phyloP scores from a whole-genome alignment of 2,888 invertebrate genomes.

The Onthophagus sagittarius region DNA sequence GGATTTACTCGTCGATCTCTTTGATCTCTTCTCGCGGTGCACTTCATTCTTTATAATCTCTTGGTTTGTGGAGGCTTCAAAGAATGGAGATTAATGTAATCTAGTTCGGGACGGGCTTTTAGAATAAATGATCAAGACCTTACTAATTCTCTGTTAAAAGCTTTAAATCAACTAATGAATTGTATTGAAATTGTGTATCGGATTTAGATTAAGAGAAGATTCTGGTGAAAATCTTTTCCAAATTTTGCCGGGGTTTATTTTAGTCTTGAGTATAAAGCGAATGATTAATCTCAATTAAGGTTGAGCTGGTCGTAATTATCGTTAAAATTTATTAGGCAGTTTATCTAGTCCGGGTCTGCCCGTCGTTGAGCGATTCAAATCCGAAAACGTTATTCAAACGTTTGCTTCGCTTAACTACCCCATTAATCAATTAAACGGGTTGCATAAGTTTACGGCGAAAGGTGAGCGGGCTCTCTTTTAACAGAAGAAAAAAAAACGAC shows the following conservation, averaged over 20 bases:
- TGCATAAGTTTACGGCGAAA: slow-evolving; percentile 13
- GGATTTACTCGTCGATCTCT: slow-evolving; percentile 22
- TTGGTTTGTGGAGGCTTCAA: not conserved
- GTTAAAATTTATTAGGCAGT: slow-evolving; percentile 11
- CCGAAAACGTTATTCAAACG: slow-evolving; percentile 13
- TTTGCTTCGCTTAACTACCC: slow-evolving; percentile 8
- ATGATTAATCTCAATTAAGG: slow-evolving; percentile 10
- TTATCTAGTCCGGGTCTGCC: not conserved
- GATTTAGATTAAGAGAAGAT: not conserved
- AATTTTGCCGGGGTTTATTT: not conserved
- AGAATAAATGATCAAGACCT: not conserved
- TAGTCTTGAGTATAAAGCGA: not conserved
- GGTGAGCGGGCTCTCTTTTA: not conserved
- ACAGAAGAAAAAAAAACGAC: slow-evolving; percentile 6
- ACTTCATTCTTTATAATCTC: not conserved
- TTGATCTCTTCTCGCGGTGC: slow-evolving; percentile 16
- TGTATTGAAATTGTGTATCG: not conserved
- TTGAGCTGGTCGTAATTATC: slow-evolving; percentile 2
- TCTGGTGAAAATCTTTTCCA: not conserved
- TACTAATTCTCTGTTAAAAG: not conserved
- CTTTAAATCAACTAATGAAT: not conserved
- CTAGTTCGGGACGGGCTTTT: not conserved
- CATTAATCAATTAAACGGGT: slow-evolving; percentile 19
- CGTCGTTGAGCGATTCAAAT: slow-evolving; percentile 7
- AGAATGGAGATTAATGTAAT: not conserved